Evolutionary conservation across 1,140 invertebrate species (phyloP).

Genomic region (Habropoda laboriosa): DNA sequence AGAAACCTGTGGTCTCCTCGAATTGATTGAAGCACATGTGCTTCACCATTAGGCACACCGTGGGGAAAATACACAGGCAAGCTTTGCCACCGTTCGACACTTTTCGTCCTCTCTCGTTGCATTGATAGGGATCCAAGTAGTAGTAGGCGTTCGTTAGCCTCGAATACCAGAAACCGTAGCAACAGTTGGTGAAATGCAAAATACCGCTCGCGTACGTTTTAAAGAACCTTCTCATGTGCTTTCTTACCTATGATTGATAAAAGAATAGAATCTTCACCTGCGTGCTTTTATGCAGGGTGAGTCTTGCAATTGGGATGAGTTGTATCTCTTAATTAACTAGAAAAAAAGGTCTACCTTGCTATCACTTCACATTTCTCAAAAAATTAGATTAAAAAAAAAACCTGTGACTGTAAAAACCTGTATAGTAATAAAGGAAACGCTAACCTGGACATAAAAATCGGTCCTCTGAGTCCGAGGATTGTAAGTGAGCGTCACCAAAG

Average conservation of each 20-base stretch:
- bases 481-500: constrained; percentile 57
- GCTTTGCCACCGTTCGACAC: constrained; percentile 53
- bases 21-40: constrained; percentile 71
- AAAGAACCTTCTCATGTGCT: constrained; percentile 70
- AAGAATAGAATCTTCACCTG: not conserved
- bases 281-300: too few relatives aligned
- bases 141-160: constrained; percentile 72
- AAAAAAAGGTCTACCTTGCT: too few relatives aligned
- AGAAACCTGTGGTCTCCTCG: constrained; percentile 75
- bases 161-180: constrained; percentile 80
- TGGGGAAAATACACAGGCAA: constrained; percentile 73
- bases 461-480: constrained; percentile 50
- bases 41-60: constrained; percentile 70
- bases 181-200: constrained; percentile 79
- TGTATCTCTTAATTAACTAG: too few relatives aligned
- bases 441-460: constrained; percentile 47
- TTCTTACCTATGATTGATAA: constrained; percentile 19
- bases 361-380: too few relatives aligned
- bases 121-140: constrained; percentile 78
- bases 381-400: too few relatives aligned
- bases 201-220: constrained; percentile 70
- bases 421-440: too few relatives aligned
- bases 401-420: too few relatives aligned
- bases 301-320: too few relatives aligned
- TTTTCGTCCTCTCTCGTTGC: constrained; percentile 67